A percentile compares a stretch with the other conserved stretches of the same genome.
Conservation (phyloP, 2,797 vertebrate species). For the Sebastes itinus region DNA sequence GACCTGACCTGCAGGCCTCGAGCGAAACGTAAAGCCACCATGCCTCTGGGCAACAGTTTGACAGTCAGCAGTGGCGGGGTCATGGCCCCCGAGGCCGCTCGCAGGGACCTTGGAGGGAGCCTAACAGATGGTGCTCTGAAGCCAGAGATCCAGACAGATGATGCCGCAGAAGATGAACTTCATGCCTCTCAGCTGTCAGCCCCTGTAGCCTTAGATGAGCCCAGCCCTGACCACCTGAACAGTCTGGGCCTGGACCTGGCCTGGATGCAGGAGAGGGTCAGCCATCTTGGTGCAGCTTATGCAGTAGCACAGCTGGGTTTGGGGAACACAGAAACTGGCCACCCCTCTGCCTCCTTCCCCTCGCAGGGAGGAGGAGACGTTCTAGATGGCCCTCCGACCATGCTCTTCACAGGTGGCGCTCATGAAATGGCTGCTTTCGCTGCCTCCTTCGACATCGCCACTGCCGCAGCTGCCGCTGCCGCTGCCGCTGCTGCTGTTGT, state of each 20-base stretch:
- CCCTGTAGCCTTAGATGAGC: conserved; percentile 46
- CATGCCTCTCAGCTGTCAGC: conserved; percentile 36
- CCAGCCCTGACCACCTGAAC: conserved; percentile 59
- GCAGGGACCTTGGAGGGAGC: conserved; percentile 27
- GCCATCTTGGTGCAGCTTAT: conserved; percentile 73
- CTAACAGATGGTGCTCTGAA: conserved; percentile 51
- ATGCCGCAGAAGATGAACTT: conserved; percentile 33
- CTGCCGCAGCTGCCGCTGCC: not conserved
- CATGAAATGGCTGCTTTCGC: conserved; percentile 74
- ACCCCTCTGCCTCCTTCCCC: conserved; percentile 61
- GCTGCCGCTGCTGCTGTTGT: not conserved
- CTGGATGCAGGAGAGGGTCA: conserved; percentile 77
- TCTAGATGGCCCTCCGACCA: conserved; percentile 55
- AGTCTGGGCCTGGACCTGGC: conserved; percentile 71
- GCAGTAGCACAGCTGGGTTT: conserved; percentile 73
- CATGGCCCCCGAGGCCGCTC: not conserved
- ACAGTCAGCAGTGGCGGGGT: not conserved
- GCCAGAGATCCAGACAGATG: conserved; percentile 52
- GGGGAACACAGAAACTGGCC: conserved; percentile 57
- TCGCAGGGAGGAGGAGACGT: conserved; percentile 57
- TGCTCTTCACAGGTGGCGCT: conserved; percentile 65
- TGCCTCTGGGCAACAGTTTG: conserved; percentile 11
- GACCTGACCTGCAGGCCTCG: conserved; percentile 65
- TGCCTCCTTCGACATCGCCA: conserved; percentile 68
- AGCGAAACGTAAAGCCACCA: conserved; percentile 44